Base-by-base conservation (phyloP, 2,113 vertebrate species). In the Mohoua ochrocephala region DNA sequence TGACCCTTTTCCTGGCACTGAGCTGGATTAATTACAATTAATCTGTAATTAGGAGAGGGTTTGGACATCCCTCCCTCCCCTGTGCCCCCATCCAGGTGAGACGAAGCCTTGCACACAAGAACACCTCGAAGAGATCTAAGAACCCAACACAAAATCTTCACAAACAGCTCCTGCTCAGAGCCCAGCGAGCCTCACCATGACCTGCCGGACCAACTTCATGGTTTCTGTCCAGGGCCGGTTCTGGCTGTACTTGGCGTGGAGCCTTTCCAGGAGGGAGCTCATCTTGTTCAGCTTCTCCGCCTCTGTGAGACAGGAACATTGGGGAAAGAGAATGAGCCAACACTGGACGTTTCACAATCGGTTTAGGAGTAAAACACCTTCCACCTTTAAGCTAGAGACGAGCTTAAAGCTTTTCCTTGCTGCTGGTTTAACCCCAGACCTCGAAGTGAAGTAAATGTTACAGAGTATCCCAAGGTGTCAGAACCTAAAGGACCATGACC, bases 181-280 rank as follows among this genome's bases (percentile, higher is more conserved):
- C n/a, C 54, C 60, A n/a, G 18, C 70, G 14, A 7, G 54, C 22
- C 99, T 99, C 95, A 99, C 99, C 99, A 99, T 99, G 78, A 99
- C 98, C 97, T 99, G 99, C 31, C 99, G 98, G 67, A 99, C 99
- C 91, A 99, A 95, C 96, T 99, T 99, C 97, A 98, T 98, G 84
- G 99, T 99, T 95, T 99, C 99, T 97, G 99, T 98, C 99, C 99
- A 99, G 53, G 99, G 99, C 68, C 99, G 97, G 56, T 99, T 98
- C 67, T 99, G 99, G 90, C 98, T 99, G 98, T 99, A 99, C 97
- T 99, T 99, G 89, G 98, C 95, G 11, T 99, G 99, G 50, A 99
- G 99, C 76, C 98, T 98, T 96, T 99, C 99, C 90, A 99, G 95
- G 65, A 99, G 97, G 87, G 98, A 98, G 86, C 98, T 98, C 98